Conservation (phyloP, 2,888 invertebrate genomes). For the Epinotia demarniana region DNA sequence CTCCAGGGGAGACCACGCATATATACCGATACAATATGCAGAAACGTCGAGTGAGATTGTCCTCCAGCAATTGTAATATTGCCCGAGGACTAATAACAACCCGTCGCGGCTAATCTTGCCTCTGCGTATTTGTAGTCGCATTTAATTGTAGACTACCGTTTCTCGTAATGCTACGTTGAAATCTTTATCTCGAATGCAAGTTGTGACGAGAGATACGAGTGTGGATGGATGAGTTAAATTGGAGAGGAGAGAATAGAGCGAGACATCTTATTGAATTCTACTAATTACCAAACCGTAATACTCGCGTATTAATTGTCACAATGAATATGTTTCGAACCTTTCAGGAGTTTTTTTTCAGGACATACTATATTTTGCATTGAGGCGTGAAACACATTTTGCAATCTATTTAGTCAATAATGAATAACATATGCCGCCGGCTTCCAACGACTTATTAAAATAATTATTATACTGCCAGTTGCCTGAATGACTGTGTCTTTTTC, state of each 20-base stretch:
- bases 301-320: no score
- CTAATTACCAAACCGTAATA: no score
- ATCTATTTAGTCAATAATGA: no score
- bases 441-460: no score
- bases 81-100: conserved; percentile 35
- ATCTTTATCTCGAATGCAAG: conserved; percentile 12
- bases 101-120: conserved; percentile 17
- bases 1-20: background rate
- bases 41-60: background rate
- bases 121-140: conserved; percentile 24
- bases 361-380: no score
- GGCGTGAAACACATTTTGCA: no score
- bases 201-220: background rate
- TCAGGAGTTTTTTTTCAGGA: no score
- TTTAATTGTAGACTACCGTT: conserved; percentile 35
- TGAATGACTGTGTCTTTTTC: no score
- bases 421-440: no score
- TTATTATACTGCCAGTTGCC: no score
- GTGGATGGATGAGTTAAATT: background rate
- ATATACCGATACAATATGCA: background rate
- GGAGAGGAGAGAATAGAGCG: background rate
- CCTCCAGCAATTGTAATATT: conserved; percentile 31
- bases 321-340: no score
- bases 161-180: conserved; percentile 22
- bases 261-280: background rate